Percentiles rank a stretch among this genome's conserved stretches.
Conservation (phyloP, 1,140 invertebrate species). For the Delia radicum region DNA sequence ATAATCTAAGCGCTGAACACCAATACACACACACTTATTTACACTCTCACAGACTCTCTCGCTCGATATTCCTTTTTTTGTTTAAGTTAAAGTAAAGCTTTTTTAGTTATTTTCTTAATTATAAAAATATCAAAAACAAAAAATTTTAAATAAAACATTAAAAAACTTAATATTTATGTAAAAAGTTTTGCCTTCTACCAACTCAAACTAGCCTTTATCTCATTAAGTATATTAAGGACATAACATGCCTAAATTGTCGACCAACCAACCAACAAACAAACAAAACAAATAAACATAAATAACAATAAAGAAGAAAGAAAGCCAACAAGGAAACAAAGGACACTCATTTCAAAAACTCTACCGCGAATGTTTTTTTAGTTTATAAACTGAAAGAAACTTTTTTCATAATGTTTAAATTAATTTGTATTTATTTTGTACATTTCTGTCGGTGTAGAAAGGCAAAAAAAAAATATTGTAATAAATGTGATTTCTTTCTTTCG, state of each 20-base stretch:
- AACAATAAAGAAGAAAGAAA: neutral
- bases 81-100: too few relatives aligned
- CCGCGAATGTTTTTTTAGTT: neutral
- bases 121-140: too few relatives aligned
- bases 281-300: neutral
- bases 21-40: too few relatives aligned
- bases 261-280: neutral
- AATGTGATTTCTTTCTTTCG: neutral
- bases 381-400: neutral
- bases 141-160: too few relatives aligned
- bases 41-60: too few relatives aligned
- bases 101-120: too few relatives aligned
- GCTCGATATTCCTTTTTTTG: too few relatives aligned
- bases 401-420: neutral
- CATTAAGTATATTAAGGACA: neutral
- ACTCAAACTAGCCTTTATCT: neutral
- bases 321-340: neutral
- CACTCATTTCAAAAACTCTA: neutral
- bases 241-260: neutral
- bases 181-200: neutral
- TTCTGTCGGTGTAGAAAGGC: neutral
- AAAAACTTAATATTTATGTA: too few relatives aligned
- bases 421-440: neutral
- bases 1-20: too few relatives aligned
- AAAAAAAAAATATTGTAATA: neutral